Evolutionary conservation across 2,888 invertebrate species (phyloP), one percentile per base, ranked within the genome.

Genomic region (Coelinius sp.): DNA sequence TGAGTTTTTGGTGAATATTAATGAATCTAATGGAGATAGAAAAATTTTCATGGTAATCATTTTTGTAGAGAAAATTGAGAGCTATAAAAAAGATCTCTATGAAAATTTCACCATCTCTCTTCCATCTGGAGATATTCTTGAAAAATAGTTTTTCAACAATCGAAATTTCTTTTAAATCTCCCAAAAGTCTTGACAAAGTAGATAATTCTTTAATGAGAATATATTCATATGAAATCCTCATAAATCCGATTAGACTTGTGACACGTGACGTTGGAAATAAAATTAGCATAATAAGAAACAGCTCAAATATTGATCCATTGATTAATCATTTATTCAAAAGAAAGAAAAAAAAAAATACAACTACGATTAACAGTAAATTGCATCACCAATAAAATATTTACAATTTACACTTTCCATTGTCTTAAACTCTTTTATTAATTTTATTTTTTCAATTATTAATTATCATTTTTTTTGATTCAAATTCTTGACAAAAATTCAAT

Each of bases 321-420:
- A 81, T 80, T 82, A 56, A 66, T 56, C 73, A 80, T 86, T 85
- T 84, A 83, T 85, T 86, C 79, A 85, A 84, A 85, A 81, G 80
- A 85, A 83, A 82, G 83, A 84, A 85, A 85, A 84, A 85, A 81
- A 81, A 85, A 83, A 82, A 83, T 85, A 85, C 83, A 85, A 83
- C 82, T 85, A 86, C 79, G 78, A 82, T 83, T 82, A 85, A 85
- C 84, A 85, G 79, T 84, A 82, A 84, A 84, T 82, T 81, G 80
- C 79, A 79, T 80, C 81, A 81, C 79, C 31, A 79, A 79, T 81
- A 83, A 81, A 82, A 79, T 85, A 86, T 86, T 78, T 86, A 85
- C 85, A 83, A 76, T 79, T 79, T 75, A 70, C 78, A 78, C 71
- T 75, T 66, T 49, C 17, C 27, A 63, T 49, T 52, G 56, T 53